Conservation (phyloP, 2,797 vertebrate species). For the Spinibarbus caldwelli region DNA sequence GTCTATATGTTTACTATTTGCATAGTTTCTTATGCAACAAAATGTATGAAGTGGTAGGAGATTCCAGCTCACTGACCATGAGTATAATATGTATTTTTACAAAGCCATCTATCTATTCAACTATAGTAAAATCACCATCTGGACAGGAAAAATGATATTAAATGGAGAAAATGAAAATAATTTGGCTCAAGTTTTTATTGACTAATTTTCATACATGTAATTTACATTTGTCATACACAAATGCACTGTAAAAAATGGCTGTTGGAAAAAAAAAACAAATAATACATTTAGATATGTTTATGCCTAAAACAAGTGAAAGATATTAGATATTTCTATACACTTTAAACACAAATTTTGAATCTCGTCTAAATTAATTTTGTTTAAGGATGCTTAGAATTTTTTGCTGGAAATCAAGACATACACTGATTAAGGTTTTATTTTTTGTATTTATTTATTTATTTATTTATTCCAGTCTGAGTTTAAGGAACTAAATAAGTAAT, state of each 20-base stretch:
- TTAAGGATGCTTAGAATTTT: too few relatives aligned
- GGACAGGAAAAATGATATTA: neutral
- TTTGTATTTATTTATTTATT: too few relatives aligned
- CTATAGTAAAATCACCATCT: conserved; percentile 29
- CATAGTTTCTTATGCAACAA: neutral
- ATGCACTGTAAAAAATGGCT: neutral
- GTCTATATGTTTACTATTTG: neutral
- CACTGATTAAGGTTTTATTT: neutral
- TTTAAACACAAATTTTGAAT: neutral
- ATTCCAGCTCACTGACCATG: neutral
- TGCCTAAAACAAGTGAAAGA: neutral
- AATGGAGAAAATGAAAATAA: neutral
- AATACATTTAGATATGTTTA: neutral
- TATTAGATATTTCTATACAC: too few relatives aligned
- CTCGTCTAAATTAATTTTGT: neutral
- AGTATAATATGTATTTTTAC: neutral
- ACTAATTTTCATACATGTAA: conserved; percentile 3
- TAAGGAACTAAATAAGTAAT: too few relatives aligned
- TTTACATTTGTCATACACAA: neutral
- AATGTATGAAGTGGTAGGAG: neutral
- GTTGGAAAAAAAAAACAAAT: neutral
- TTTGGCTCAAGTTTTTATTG: neutral
- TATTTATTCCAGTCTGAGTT: too few relatives aligned
- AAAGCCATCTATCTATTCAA: neutral
- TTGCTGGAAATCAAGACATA: neutral